phyloP scores from a whole-genome alignment of 2,113 vertebrate genomes.

The Gadus macrocephalus region DNA sequence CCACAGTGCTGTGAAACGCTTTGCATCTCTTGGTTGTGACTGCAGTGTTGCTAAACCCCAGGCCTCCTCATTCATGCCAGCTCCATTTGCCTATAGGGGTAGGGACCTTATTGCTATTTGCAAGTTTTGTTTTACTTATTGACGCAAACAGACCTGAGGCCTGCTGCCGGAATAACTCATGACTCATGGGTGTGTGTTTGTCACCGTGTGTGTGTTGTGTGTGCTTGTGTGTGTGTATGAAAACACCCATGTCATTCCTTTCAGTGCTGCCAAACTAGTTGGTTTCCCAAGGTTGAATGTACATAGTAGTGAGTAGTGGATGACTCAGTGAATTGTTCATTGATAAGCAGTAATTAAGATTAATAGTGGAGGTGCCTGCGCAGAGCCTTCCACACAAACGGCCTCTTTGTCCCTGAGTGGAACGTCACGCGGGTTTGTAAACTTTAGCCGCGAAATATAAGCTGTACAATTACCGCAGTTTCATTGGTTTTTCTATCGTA shows the following conservation, averaged over 20 bases:
- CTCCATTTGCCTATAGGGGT: background rate
- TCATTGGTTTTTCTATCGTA: too few relatives aligned
- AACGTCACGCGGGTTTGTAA: too few relatives aligned
- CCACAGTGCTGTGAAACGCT: conserved; percentile 39
- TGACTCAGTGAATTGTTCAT: background rate
- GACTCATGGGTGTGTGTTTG: too few relatives aligned
- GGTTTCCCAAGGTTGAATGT: conserved; percentile 20
- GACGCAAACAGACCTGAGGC: too few relatives aligned
- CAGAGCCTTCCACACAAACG: too few relatives aligned
- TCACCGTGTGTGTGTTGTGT: too few relatives aligned
- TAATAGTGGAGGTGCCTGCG: conserved; percentile 9
- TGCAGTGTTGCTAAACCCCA: conserved; percentile 29
- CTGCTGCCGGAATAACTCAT: too few relatives aligned
- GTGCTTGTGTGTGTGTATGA: conserved; percentile 19
- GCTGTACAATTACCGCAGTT: too few relatives aligned
- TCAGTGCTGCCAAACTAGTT: conserved; percentile 51
- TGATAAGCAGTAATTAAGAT: background rate
- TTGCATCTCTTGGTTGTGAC: conserved; percentile 12
- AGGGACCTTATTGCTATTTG: too few relatives aligned
- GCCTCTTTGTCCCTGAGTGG: too few relatives aligned
- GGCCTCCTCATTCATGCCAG: conserved; percentile 39
- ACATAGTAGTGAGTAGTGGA: conserved; percentile 21
- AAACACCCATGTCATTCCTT: conserved; percentile 12
- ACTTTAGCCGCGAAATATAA: too few relatives aligned
- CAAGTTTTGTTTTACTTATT: too few relatives aligned